These are phyloP conservation scores for Dromococcyx pavoninus DNA, from an alignment of 2,797 vertebrate genomes.

Conservation along the genomic window DNA sequence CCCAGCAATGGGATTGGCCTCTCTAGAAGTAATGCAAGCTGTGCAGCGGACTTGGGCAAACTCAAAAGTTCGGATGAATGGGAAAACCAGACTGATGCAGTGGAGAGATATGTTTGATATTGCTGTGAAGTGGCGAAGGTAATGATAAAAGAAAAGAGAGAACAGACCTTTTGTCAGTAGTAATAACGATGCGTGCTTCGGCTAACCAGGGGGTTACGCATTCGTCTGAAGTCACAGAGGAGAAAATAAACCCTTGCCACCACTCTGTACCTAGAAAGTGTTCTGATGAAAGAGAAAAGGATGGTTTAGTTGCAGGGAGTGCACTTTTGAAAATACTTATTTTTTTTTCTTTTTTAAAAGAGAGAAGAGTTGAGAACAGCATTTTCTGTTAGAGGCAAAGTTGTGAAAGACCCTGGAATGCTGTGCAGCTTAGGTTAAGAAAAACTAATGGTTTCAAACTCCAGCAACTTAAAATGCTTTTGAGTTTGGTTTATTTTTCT, in stretches of 20 bases:
- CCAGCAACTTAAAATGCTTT: background rate
- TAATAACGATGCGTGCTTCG: background rate
- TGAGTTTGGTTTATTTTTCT: background rate
- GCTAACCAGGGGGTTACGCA: background rate
- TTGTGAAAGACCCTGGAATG: background rate
- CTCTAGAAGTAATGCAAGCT: conserved; percentile 96
- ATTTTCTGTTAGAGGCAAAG: background rate
- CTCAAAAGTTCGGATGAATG: conserved; percentile 94
- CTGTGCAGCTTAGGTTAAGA: background rate
- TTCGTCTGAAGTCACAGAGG: background rate
- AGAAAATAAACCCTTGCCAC: background rate
- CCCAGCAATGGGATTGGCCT: conserved; percentile 94
- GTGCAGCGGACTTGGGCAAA: conserved; percentile 95
- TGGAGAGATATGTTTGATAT: conserved; percentile 99
- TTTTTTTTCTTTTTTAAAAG: background rate
- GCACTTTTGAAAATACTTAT: background rate
- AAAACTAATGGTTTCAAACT: background rate
- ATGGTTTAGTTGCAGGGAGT: background rate
- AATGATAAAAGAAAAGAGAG: background rate
- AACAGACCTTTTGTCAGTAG: background rate
- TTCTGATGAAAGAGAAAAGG: background rate
- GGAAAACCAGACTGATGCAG: conserved; percentile 94
- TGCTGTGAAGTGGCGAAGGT: conserved; percentile 98
- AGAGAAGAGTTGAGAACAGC: background rate
- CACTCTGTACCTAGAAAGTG: background rate